Evolutionary conservation across 2,113 vertebrate species (phyloP).

Genomic region (Zosterops lateralis): DNA sequence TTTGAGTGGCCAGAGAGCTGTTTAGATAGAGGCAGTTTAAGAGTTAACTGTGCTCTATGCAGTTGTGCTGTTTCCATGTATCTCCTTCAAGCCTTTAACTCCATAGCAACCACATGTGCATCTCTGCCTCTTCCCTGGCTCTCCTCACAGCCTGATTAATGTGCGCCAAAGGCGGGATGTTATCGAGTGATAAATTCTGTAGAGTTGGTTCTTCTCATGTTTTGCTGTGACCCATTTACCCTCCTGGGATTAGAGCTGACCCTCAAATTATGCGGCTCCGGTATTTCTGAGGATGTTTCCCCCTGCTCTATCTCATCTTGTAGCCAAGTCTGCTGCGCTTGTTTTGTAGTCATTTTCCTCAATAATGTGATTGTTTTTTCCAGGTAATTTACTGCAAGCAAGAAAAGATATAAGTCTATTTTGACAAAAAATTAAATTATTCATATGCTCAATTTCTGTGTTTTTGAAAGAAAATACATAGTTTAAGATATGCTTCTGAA

Average conservation of each 20-base stretch:
- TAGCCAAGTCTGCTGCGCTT: not conserved
- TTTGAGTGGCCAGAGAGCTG: not conserved
- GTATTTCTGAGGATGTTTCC: not conserved
- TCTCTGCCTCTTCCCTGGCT: not conserved
- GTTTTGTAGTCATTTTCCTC: not conserved
- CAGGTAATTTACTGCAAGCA: not conserved
- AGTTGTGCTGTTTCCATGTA: not conserved
- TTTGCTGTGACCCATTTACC: not conserved
- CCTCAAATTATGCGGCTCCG: not conserved
- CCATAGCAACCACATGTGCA: conserved; percentile 42
- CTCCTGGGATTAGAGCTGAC: not conserved
- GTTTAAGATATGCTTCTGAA: not conserved
- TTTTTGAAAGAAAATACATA: not conserved
- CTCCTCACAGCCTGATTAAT: not conserved
- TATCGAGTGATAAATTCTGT: not conserved
- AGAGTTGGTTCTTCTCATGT: not conserved
- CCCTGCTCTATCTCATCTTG: not conserved
- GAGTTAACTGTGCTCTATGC: not conserved
- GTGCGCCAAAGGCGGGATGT: not conserved
- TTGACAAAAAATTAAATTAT: not conserved
- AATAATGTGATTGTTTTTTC: not conserved
- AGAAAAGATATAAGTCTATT: not conserved
- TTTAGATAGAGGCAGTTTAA: not conserved
- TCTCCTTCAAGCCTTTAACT: conserved; percentile 29
- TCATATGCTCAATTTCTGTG: not conserved